Percentiles rank a stretch among this genome's conserved stretches.
Conservation (phyloP, 2,797 vertebrate genomes). For the Sitta carolinensis region DNA sequence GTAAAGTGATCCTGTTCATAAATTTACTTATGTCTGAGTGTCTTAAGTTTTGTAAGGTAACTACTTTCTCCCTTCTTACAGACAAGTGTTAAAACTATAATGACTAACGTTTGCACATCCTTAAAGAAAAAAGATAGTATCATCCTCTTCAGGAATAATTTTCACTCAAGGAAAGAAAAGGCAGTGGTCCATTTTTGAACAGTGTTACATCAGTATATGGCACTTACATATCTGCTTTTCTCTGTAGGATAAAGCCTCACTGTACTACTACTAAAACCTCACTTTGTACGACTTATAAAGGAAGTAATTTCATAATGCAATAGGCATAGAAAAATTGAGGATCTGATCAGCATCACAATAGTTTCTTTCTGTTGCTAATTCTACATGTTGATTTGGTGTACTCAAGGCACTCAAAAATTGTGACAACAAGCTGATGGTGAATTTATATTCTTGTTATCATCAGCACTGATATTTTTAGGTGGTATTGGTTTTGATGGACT, state of each 20-base stretch:
- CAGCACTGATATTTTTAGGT: background rate
- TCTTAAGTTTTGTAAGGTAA: background rate
- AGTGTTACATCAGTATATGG: background rate
- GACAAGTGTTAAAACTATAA: background rate
- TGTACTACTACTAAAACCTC: background rate
- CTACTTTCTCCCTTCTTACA: background rate
- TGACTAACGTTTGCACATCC: background rate
- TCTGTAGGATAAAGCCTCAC: background rate
- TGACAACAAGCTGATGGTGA: background rate
- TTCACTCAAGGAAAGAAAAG: background rate
- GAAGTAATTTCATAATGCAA: background rate
- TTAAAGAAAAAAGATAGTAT: background rate
- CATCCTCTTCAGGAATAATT: background rate
- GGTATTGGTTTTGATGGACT: background rate
- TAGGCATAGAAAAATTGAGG: background rate
- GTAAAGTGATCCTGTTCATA: background rate
- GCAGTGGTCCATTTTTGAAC: background rate
- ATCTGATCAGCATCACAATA: background rate
- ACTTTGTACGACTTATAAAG: background rate
- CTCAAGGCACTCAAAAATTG: background rate
- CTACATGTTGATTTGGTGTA: rapidly evolving
- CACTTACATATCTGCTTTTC: background rate
- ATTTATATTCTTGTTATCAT: background rate
- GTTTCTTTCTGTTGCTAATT: background rate
- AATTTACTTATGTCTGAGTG: background rate